A percentile compares a stretch with the other conserved stretches of the same genome.
These are phyloP conservation scores for Iselma pallidipennis DNA, from an alignment of 2,888 invertebrate genomes.

Conservation along the genomic window DNA sequence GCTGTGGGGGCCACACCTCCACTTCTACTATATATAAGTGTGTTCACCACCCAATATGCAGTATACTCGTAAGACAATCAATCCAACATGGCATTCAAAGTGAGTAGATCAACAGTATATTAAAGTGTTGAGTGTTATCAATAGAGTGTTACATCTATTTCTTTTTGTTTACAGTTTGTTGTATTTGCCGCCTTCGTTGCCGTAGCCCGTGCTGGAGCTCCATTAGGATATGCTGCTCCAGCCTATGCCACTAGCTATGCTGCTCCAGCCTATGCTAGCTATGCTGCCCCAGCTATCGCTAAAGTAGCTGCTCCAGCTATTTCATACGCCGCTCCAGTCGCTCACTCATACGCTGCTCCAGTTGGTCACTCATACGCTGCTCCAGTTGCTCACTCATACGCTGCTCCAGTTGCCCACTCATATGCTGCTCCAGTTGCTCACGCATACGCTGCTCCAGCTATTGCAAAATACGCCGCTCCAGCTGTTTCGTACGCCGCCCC, in stretches of 20 bases:
- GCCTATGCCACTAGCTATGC: neutral
- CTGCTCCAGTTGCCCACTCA: constrained; percentile 20
- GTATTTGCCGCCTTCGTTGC: constrained; percentile 34
- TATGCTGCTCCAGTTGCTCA: constrained; percentile 45
- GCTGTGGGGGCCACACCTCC: constrained; percentile 35
- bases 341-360: constrained; percentile 17
- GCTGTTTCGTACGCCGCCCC: constrained; percentile 12
- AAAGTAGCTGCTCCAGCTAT: constrained; percentile 17
- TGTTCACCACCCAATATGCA: constrained; percentile 18
- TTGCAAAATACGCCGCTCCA: constrained; percentile 27
- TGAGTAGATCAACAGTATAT: constrained; percentile 11
- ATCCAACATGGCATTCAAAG: constrained; percentile 26
- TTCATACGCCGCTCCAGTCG: constrained; percentile 30
- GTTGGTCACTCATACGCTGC: constrained; percentile 25
- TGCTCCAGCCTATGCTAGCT: constrained; percentile 19
- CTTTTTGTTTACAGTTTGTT: constrained; percentile 30
- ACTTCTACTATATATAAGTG: constrained; percentile 15
- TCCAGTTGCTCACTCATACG: constrained; percentile 22
- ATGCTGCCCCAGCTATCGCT: constrained; percentile 29
- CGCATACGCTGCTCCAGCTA: constrained; percentile 33
- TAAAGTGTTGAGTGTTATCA: constrained; percentile 12
- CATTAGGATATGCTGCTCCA: constrained; percentile 33
- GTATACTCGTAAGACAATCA: constrained; percentile 11
- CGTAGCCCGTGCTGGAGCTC: constrained; percentile 38
- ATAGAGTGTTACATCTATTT: neutral